Evolutionary conservation across 2,888 invertebrate species (phyloP), one percentile per base, ranked within the genome.

Genomic region (Rhingia rostrata): DNA sequence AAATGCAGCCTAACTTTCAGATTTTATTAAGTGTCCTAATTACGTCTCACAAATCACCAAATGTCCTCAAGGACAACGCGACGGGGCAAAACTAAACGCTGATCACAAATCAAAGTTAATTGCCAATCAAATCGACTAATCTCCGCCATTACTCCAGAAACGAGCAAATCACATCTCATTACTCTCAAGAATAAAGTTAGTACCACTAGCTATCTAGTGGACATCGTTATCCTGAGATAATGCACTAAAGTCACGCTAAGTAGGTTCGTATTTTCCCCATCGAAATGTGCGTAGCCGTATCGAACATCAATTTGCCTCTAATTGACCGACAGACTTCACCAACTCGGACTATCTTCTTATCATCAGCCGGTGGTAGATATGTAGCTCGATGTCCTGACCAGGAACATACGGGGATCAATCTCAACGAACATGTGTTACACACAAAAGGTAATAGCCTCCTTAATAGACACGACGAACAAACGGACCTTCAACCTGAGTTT

Each of bases 71-170:
- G 30, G 7, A 60, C 61, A 7, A 61, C 3, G 12, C n/a, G n/a
- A n/a, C n/a, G n/a, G n/a, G 9, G 4, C 0, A 41, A 69, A 45
- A 53, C 6, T 12, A 75, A 41, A 51, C 51, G 30, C 10, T 30
- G 14, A 6, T 41, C 43, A 69, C 45, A 63, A 63, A 75, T 37
- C 39, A n/a, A 67, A 53, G 58, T 63, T 81, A 81, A 81, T 81
- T 70, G 64, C 63, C 69, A 58, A 70, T 81, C 81, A 75, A 45
- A 12, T 43, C 37, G 53, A 54, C 58, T 64, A 75, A 81, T 75
- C 64, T 45, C 39, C 30, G 43, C 35, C 41, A 81, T 81, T 69
- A 58, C 51, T n/a, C 22, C n/a, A 3, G 37, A 47, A 58, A 56
- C 22, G 22, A 22, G 22, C 22, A 22, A 22, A 22, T 22, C 22